phyloP scores from a whole-genome alignment of 2,113 vertebrate genomes.

The Mohoua ochrocephala region DNA sequence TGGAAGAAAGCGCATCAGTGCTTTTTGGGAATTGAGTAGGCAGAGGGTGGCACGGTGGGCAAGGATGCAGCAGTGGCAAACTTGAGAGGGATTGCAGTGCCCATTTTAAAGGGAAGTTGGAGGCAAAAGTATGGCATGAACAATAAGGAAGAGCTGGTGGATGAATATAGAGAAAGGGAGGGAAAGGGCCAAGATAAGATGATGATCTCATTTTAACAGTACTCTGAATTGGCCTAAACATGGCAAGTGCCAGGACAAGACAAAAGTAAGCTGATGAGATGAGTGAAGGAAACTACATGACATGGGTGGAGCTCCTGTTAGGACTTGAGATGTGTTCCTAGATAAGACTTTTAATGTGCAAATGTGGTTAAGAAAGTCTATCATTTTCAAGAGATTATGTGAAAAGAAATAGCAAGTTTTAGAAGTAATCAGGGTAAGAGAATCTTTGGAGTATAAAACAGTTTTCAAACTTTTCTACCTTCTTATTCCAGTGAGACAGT shows the following conservation, averaged over 20 bases:
- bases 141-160: background rate
- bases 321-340: background rate
- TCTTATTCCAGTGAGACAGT: background rate
- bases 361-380: background rate
- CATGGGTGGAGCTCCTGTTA: background rate
- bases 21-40: background rate
- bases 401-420: background rate
- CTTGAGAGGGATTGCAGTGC: background rate
- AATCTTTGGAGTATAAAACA: background rate
- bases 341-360: background rate
- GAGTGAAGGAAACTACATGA: background rate
- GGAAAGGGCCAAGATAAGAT: background rate
- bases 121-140: background rate
- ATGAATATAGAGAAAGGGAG: background rate
- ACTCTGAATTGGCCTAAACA: background rate
- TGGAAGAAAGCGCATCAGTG: background rate
- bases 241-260: background rate
- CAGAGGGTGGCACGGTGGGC: background rate
- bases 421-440: background rate
- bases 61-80: background rate
- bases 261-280: background rate
- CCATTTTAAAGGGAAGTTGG: background rate
- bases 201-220: background rate
- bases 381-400: background rate
- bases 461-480: background rate